These are phyloP conservation scores for Spinibarbus caldwelli DNA, from an alignment of 2,797 vertebrate genomes.

Conservation along the genomic window DNA sequence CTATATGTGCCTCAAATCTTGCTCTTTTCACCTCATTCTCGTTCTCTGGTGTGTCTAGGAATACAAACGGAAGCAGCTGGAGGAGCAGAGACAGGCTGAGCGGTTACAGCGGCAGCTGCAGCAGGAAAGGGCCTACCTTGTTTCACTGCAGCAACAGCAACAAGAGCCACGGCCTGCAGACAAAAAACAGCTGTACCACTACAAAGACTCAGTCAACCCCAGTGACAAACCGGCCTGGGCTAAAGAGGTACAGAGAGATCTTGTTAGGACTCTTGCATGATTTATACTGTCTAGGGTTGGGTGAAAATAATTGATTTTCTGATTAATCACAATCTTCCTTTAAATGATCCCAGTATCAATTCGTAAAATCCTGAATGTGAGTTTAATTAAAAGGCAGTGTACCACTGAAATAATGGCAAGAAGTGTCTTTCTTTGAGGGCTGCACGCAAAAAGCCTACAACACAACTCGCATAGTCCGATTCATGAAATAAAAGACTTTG, in stretches of 20 bases:
- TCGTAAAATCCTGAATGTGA: background rate
- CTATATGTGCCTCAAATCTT: background rate
- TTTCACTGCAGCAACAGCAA: constrained; percentile 94
- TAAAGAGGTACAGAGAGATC: constrained; percentile 85
- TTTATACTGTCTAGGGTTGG: background rate
- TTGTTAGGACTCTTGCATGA: background rate
- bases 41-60: constrained; percentile 76
- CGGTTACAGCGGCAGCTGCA: constrained; percentile 95
- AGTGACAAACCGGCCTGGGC: constrained; percentile 96
- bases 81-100: constrained; percentile 97
- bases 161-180: constrained; percentile 87
- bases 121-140: constrained; percentile 94
- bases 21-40: background rate
- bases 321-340: background rate
- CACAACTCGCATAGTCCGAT: background rate
- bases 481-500: background rate
- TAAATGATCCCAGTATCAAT: background rate
- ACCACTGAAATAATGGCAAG: background rate
- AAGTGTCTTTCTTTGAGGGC: background rate
- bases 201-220: constrained; percentile 93
- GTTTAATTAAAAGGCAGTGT: background rate
- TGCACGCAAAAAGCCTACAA: background rate
- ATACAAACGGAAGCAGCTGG: constrained; percentile 97
- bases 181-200: constrained; percentile 97
- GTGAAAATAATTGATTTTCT: background rate